Percentiles rank a stretch among this genome's conserved stretches.
phyloP scores from a whole-genome alignment of 2,113 vertebrate species.

The Astur gentilis region DNA sequence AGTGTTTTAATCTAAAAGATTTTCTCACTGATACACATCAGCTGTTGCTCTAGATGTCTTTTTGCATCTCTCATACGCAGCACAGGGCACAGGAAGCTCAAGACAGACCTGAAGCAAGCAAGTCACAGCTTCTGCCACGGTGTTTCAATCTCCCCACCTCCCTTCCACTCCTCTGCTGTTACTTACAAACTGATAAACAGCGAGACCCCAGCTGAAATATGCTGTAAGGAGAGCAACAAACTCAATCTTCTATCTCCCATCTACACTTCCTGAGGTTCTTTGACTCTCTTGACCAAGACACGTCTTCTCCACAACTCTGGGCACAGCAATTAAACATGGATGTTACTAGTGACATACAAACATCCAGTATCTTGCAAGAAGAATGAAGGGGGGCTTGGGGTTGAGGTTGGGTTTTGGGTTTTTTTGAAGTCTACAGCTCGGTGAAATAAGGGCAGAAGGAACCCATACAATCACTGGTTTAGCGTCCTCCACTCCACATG shows the following conservation, averaged over 20 bases:
- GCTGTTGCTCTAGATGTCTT: neutral
- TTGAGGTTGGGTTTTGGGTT: neutral
- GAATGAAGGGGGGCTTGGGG: neutral
- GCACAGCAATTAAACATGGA: neutral
- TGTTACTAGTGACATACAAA: neutral
- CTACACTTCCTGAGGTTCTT: neutral
- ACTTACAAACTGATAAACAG: neutral
- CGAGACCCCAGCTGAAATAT: neutral
- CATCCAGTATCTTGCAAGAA: neutral
- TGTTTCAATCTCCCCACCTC: neutral
- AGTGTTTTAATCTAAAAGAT: neutral
- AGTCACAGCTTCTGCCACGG: neutral
- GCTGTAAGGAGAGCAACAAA: neutral
- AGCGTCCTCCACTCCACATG: neutral
- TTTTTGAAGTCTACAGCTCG: neutral
- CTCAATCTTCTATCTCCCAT: neutral
- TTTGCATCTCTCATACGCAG: neutral
- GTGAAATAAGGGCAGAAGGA: neutral
- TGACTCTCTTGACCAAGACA: neutral
- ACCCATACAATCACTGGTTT: neutral
- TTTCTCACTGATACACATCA: neutral
- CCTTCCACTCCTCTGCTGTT: neutral
- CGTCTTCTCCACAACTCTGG: neutral
- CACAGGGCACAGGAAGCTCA: accelerated
- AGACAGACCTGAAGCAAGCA: neutral